phyloP scores from a whole-genome alignment of 2,113 vertebrate species.

The Ursus arctos region DNA sequence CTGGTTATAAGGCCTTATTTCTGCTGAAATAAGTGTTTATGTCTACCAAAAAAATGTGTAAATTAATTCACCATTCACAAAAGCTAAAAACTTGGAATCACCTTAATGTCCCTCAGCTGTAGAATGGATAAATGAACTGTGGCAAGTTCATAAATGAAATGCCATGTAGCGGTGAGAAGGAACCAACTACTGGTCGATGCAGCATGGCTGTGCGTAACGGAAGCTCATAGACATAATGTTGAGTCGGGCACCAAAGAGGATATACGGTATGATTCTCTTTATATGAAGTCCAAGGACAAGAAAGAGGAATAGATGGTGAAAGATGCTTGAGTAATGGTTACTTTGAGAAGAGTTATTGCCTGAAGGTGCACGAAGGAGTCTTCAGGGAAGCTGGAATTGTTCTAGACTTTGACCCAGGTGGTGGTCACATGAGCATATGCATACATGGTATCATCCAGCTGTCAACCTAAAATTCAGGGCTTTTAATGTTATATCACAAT shows the following conservation, averaged over 20 bases:
- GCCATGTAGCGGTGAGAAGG: background rate
- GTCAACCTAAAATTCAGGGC: background rate
- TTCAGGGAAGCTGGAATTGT: background rate
- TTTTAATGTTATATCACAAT: background rate
- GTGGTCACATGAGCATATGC: background rate
- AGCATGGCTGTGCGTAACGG: background rate
- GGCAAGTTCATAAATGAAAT: background rate
- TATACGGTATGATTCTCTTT: background rate
- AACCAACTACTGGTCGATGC: background rate
- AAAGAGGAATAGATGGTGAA: background rate
- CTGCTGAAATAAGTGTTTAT: background rate
- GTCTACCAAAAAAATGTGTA: background rate
- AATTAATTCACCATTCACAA: slow-evolving; percentile 5
- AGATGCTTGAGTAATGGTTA: background rate
- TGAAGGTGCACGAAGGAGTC: background rate
- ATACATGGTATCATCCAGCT: background rate
- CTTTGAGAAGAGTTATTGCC: background rate
- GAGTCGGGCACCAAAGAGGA: background rate
- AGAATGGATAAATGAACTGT: background rate
- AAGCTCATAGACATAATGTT: background rate
- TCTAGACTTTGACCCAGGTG: background rate
- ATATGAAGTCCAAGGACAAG: background rate
- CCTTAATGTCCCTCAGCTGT: background rate
- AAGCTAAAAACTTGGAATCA: background rate
- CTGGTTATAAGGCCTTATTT: background rate